These are phyloP conservation scores for Drosophila mayaguana DNA, from an alignment of 2,888 invertebrate genomes.

Conservation along the genomic window DNA sequence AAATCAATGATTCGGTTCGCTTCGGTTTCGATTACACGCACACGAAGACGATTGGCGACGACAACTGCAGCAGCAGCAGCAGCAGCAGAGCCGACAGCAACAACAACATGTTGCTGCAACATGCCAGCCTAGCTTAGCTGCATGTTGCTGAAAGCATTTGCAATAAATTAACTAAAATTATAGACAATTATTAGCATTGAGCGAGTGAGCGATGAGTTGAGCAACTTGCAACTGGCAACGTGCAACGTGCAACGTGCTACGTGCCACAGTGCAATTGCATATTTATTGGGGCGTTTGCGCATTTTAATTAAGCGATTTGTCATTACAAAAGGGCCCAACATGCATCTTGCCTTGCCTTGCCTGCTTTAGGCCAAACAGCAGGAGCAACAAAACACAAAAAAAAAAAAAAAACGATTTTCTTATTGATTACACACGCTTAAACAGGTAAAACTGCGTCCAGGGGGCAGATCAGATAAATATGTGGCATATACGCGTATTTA, in stretches of 20 bases:
- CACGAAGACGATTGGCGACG: conserved; percentile 31
- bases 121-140: conserved; percentile 39
- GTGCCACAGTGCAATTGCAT: conserved; percentile 57
- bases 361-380: conserved; percentile 24
- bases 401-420: conserved; percentile 19
- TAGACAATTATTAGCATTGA: conserved; percentile 78
- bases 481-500: conserved; percentile 26
- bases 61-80: neutral
- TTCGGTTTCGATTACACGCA: conserved; percentile 82
- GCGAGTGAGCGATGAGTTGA: conserved; percentile 35
- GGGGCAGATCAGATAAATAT: conserved; percentile 23
- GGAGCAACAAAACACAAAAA: neutral
- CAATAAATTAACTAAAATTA: conserved; percentile 80
- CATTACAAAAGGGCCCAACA: conserved; percentile 55
- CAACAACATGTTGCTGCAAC: conserved; percentile 67
- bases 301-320: conserved; percentile 81
- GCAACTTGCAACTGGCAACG: conserved; percentile 27
- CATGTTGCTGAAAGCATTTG: conserved; percentile 81
- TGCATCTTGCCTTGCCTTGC: neutral
- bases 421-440: conserved; percentile 53
- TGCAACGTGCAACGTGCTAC: conserved; percentile 26
- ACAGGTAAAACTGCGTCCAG: neutral
- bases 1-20: conserved; percentile 83
- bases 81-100: neutral
- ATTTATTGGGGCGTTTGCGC: conserved; percentile 79